Evolutionary conservation across 2,888 invertebrate genomes (phyloP).

Genomic region (Ormyrus labotus): DNA sequence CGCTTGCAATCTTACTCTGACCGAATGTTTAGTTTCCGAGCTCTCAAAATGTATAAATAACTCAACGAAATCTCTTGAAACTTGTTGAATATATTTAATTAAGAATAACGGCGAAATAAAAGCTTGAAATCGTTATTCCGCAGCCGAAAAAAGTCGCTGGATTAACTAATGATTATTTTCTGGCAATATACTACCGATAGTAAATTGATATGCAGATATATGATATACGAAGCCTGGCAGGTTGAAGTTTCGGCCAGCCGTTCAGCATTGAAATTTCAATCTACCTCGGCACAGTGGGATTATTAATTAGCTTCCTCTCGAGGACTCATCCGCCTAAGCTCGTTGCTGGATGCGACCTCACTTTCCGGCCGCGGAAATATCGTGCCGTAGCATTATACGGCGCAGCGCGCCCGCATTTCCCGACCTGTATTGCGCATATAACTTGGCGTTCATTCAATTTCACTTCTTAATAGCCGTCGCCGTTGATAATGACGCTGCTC

Average conservation of each 20-base stretch:
- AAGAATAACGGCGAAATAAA: too few relatives aligned
- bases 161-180: not conserved
- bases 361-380: not conserved
- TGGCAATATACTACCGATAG: not conserved
- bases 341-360: not conserved
- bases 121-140: too few relatives aligned
- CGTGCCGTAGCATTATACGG: not conserved
- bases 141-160: too few relatives aligned
- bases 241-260: not conserved
- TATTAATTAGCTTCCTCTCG: conserved; percentile 34
- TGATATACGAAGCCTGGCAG: too few relatives aligned
- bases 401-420: not conserved
- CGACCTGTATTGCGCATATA: not conserved
- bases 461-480: conserved; percentile 11
- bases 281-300: not conserved
- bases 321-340: not conserved
- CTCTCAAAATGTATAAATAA: too few relatives aligned
- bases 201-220: conserved; percentile 8
- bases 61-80: too few relatives aligned
- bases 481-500: too few relatives aligned
- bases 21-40: too few relatives aligned
- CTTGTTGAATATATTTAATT: too few relatives aligned
- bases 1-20: too few relatives aligned
- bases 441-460: conserved; percentile 32
- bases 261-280: conserved; percentile 24